phyloP scores from a whole-genome alignment of 2,888 invertebrate genomes.

The Hymenopus coronatus region DNA sequence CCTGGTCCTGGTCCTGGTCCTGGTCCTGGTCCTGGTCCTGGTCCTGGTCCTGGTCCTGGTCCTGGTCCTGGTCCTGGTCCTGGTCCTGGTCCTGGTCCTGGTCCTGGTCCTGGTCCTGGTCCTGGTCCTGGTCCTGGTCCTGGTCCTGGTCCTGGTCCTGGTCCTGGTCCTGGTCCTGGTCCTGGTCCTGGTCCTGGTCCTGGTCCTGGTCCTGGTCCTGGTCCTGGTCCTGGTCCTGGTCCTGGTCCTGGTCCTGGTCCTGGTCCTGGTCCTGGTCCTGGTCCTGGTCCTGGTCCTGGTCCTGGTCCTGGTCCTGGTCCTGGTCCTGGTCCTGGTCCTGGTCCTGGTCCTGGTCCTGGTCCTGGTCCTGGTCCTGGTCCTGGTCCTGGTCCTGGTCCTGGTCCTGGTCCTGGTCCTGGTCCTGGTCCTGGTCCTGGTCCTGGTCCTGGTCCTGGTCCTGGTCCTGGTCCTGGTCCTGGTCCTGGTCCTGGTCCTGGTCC shows the following conservation, averaged over 20 bases:
- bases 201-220: slow-evolving; percentile 8
- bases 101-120: slow-evolving; percentile 8
- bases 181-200: slow-evolving; percentile 8
- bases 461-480: neutral
- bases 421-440: slow-evolving; percentile 8
- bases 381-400: slow-evolving; percentile 8
- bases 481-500: slow-evolving; percentile 5
- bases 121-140: slow-evolving; percentile 8
- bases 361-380: slow-evolving; percentile 8
- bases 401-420: slow-evolving; percentile 8
- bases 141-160: slow-evolving; percentile 8
- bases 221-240: slow-evolving; percentile 8
- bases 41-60: slow-evolving; percentile 8
- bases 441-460: slow-evolving; percentile 7
- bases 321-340: slow-evolving; percentile 8
- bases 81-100: slow-evolving; percentile 8
- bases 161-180: slow-evolving; percentile 6
- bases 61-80: slow-evolving; percentile 8
- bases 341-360: slow-evolving; percentile 6
- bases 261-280: slow-evolving; percentile 8
- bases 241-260: slow-evolving; percentile 8
- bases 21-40: slow-evolving; percentile 8
- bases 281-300: slow-evolving; percentile 8
- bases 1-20: slow-evolving; percentile 8
- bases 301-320: slow-evolving; percentile 8